Conservation (phyloP, 2,888 invertebrate genomes). For the Nasonia oneida region DNA sequence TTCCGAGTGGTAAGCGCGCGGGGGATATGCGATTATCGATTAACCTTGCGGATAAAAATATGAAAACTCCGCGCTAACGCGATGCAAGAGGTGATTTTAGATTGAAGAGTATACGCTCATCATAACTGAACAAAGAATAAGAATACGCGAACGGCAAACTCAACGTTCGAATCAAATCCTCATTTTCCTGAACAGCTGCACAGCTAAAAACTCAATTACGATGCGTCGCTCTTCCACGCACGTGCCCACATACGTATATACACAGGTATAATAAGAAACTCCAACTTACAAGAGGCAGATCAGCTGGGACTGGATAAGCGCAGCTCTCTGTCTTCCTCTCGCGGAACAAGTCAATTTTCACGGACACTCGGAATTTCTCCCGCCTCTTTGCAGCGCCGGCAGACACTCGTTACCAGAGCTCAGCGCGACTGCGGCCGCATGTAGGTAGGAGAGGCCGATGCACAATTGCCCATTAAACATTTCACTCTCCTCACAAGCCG, state of each 20-base stretch:
- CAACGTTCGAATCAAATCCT: no score
- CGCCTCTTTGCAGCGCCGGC: background rate
- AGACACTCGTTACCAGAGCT: background rate
- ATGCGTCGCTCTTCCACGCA: background rate
- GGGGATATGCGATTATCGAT: conserved; percentile 9
- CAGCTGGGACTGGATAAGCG: background rate
- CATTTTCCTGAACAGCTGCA: no score
- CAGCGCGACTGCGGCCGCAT: background rate
- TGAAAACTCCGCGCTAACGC: background rate
- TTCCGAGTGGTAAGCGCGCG: no score
- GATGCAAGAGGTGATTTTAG: background rate
- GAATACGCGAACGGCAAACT: background rate
- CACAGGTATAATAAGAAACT: background rate
- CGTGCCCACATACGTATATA: background rate
- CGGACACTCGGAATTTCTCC: background rate
- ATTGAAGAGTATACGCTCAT: background rate
- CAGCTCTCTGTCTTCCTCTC: background rate
- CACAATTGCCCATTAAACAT: background rate
- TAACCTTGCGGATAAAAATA: conserved; percentile 26
- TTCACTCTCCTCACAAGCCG: background rate
- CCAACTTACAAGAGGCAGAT: conserved; percentile 5
- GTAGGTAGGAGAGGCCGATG: background rate
- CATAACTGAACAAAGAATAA: background rate
- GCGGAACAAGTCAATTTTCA: background rate
- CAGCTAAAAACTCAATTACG: background rate